A percentile compares a stretch with the other conserved stretches of the same genome.
Evolutionary conservation across 2,888 invertebrate species (phyloP).

Genomic region (Meloe dianella): DNA sequence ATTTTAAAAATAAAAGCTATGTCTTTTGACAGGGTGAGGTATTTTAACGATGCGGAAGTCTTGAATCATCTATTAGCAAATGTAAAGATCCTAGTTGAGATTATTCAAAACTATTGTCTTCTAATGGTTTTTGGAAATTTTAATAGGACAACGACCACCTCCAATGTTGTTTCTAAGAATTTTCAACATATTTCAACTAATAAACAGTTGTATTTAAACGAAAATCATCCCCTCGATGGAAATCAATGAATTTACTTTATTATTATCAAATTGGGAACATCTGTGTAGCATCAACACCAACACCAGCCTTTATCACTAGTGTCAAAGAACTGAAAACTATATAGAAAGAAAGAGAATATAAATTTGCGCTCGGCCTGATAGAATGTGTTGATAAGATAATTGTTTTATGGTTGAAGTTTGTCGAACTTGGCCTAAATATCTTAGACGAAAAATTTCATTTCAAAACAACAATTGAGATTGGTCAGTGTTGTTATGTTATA

Average conservation of each 20-base stretch:
- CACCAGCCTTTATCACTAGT: neutral
- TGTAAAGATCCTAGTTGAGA: neutral
- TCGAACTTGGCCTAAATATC: conserved; percentile 6
- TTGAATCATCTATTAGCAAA: neutral
- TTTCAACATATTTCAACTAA: too few relatives aligned
- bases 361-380: neutral
- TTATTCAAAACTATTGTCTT: neutral
- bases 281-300: neutral
- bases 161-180: too few relatives aligned
- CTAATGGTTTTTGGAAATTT: too few relatives aligned
- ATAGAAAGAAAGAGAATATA: neutral
- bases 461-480: neutral
- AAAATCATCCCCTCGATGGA: neutral
- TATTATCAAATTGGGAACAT: neutral
- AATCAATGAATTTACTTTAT: too few relatives aligned
- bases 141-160: too few relatives aligned
- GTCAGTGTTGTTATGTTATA: neutral
- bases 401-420: conserved; percentile 6
- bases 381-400: conserved; percentile 8
- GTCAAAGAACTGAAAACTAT: conserved; percentile 3
- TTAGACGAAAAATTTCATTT: neutral
- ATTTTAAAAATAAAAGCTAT: neutral
- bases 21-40: neutral
- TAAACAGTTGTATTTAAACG: too few relatives aligned
- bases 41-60: conserved; percentile 3